These are phyloP conservation scores for Lutjanus erythropterus DNA, from an alignment of 2,113 vertebrate genomes.

Conservation along the genomic window DNA sequence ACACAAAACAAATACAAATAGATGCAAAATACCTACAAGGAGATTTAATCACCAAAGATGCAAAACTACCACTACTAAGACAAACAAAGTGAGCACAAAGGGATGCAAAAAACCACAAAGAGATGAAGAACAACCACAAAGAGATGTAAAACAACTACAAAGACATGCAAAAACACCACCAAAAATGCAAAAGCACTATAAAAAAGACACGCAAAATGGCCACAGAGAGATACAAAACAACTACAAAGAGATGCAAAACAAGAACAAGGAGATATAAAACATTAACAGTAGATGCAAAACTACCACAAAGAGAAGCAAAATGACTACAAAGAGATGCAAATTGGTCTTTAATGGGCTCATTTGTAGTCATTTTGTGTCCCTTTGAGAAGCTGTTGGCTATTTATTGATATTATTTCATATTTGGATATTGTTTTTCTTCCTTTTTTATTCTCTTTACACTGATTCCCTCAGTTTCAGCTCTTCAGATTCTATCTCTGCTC, in stretches of 20 bases:
- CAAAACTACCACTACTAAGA: not conserved
- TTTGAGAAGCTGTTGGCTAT: not conserved
- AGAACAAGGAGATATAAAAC: too few species aligned
- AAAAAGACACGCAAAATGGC: not conserved
- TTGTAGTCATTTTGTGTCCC: not conserved
- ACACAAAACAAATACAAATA: too few species aligned
- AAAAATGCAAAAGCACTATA: not conserved
- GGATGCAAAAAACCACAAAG: not conserved
- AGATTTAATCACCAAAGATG: not conserved
- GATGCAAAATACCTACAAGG: not conserved
- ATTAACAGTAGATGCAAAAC: too few species aligned
- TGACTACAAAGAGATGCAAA: not conserved
- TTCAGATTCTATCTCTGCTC: constrained; percentile 11
- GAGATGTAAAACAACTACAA: not conserved
- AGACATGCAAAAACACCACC: not conserved
- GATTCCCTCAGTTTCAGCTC: not conserved
- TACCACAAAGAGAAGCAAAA: not conserved
- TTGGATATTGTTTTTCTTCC: not conserved
- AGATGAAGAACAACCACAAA: not conserved
- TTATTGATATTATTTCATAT: not conserved
- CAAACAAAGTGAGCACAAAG: not conserved
- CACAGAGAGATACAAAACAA: not conserved
- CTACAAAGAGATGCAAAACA: too few species aligned
- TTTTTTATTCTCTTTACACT: not conserved
- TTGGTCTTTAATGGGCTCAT: too few species aligned